Evolutionary conservation across 2,888 invertebrate species (phyloP), one percentile per base, ranked within the genome.

Genomic region (Sericinus montela): DNA sequence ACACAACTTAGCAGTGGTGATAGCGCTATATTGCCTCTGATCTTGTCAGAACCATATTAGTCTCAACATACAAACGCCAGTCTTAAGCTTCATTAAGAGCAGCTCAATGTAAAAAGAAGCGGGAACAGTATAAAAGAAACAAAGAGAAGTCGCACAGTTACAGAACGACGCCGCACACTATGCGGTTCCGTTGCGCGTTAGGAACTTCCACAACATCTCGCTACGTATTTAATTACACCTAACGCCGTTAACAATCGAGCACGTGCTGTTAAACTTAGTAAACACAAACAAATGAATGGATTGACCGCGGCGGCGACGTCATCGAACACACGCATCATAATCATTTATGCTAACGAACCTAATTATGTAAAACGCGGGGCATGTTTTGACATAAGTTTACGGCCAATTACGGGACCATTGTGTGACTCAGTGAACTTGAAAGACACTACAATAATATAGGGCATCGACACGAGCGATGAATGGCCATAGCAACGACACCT

Each of bases 281-380:
- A 80, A 80, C 75, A 78, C 70, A 79, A 80, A 83, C 76, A 79
- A 78, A 78, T 73, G 84, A 84, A 83, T 83, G 83, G 79, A 81
- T 84, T 81, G 74, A 71, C 83, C 74, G 81, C 76, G 78, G 75
- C 72, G 69, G 59, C 67, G 62, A 72, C 83, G 80, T 81, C 84
- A 83, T 67, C 72, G 62, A 60, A 82, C 80, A 81, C 83, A 85
- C 80, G 82, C 85, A 81, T 85, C 77, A 81, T 85, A 80, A 87
- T 83, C 76, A 73, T 72, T 81, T 84, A 87, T 84, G 85, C 85
- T 80, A 86, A 87, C 83, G 75, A 80, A 59, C 60, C 76, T 79
- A 84, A 85, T 87, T 87, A 86, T 87, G 85, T 85, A 82, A 83
- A 86, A 70, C 75, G 69, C 75, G 78, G 80, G n/a, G 78, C 80